A percentile compares a stretch with the other conserved stretches of the same genome.
phyloP scores from a whole-genome alignment of 1,140 invertebrate genomes.

The Ruditapes philippinarum region DNA sequence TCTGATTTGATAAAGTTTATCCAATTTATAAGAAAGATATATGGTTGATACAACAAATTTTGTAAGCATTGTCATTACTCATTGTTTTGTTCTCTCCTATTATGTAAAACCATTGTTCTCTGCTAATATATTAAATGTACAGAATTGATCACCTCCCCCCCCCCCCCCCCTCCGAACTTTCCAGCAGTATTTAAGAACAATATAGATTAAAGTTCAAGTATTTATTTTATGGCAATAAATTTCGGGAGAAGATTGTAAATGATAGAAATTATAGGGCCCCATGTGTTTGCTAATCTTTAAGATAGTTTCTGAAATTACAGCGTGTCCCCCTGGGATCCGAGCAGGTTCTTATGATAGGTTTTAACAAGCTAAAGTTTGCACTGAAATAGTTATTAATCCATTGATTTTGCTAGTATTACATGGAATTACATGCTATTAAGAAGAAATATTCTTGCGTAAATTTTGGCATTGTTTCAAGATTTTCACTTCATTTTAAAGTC shows the following conservation, averaged over 20 bases:
- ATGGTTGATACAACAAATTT: too few relatives aligned
- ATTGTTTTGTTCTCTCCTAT: too few relatives aligned
- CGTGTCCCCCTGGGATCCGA: not conserved
- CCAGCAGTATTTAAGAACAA: not conserved
- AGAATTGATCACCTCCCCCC: too few relatives aligned
- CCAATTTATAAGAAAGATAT: too few relatives aligned
- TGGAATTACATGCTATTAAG: not conserved
- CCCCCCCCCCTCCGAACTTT: too few relatives aligned
- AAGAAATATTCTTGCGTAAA: not conserved
- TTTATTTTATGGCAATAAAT: not conserved
- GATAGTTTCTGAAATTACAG: not conserved
- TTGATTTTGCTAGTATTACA: not conserved
- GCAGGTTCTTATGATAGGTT: not conserved
- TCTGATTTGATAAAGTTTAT: too few relatives aligned
- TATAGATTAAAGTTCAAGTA: not conserved
- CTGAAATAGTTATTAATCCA: not conserved
- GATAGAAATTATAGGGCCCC: not conserved
- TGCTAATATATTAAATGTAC: too few relatives aligned
- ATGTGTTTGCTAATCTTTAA: not conserved
- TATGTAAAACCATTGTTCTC: too few relatives aligned
- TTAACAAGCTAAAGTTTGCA: conserved; percentile 5
- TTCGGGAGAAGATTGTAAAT: not conserved
- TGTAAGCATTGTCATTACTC: too few relatives aligned
- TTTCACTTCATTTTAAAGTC: not conserved
- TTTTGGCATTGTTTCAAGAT: not conserved